Conservation (phyloP, 2,797 vertebrate species). For the Cynodonichthys magdalenae region DNA sequence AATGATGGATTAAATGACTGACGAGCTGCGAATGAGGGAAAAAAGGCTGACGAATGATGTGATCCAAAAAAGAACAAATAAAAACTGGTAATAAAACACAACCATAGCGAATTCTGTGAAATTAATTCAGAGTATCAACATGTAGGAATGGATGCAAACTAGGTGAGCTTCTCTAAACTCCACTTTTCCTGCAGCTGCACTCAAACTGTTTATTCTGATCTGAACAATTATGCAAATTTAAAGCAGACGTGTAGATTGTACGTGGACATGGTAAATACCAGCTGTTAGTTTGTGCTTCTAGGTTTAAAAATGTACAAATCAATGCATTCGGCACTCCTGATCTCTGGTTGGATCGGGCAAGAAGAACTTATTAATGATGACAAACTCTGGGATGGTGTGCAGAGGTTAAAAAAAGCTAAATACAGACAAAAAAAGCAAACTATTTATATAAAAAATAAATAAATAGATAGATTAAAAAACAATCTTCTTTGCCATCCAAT, state of each 20-base stretch:
- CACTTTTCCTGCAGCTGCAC: conserved; percentile 14
- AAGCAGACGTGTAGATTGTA: not conserved
- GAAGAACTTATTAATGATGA: not conserved
- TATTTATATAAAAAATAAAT: not conserved
- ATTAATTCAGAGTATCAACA: conserved; percentile 34
- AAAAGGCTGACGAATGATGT: conserved; percentile 18
- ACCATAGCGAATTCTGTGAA: conserved; percentile 15
- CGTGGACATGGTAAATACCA: conserved; percentile 17
- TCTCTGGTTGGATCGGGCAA: not conserved
- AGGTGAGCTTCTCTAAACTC: conserved; percentile 8
- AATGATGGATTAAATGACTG: conserved; percentile 45
- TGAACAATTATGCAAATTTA: conserved; percentile 49
- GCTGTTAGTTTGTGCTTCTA: conserved; percentile 19
- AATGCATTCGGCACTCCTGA: not conserved
- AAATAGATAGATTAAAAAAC: too few relatives aligned
- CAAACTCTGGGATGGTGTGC: not conserved
- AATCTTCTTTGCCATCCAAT: not conserved
- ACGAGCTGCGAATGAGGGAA: conserved; percentile 19
- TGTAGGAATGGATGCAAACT: conserved; percentile 25
- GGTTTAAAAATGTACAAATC: not conserved
- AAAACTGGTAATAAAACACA: conserved; percentile 27
- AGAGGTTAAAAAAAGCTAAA: not conserved
- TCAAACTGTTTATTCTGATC: conserved; percentile 31
- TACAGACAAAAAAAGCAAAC: not conserved
- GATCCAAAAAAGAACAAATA: conserved; percentile 42